Percentiles rank a stretch among this genome's conserved stretches.
Conservation (phyloP, 1,140 invertebrate genomes). For the Pollicipes pollicipes region DNA sequence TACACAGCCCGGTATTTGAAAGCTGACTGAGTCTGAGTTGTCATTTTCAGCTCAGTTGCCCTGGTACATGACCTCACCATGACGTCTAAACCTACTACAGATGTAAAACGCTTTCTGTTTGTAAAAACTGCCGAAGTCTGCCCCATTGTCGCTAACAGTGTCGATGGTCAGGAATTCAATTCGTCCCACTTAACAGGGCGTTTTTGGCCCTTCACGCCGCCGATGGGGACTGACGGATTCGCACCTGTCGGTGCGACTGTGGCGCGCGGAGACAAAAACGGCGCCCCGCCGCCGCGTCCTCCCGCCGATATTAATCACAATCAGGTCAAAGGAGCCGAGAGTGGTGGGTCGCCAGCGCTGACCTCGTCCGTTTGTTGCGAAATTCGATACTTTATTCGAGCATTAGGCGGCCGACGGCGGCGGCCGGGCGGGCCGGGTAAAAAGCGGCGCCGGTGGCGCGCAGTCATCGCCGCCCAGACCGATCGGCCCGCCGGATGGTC, state of each 20-base stretch:
- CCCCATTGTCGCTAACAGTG: neutral
- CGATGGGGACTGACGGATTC: neutral
- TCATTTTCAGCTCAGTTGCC: no score
- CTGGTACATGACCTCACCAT: no score
- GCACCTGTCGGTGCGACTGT: neutral
- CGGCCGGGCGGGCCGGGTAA: neutral
- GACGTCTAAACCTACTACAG: no score
- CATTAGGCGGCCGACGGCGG: neutral
- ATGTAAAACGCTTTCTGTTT: no score
- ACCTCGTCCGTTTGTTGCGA: neutral
- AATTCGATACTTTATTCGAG: conserved; percentile 2
- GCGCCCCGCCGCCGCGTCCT: no score
- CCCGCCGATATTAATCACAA: neutral
- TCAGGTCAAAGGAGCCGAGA: neutral
- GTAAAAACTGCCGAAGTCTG: neutral
- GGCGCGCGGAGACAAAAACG: neutral
- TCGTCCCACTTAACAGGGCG: neutral
- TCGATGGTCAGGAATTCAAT: neutral
- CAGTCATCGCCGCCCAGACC: neutral
- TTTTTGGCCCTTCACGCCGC: neutral
- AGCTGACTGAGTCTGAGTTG: no score
- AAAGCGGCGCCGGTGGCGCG: neutral
- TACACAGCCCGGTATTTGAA: no score
- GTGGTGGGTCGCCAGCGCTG: neutral
- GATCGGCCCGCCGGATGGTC: no score